Evolutionary conservation across 2,113 vertebrate species (phyloP).

Genomic region (Ciconia stormi): DNA sequence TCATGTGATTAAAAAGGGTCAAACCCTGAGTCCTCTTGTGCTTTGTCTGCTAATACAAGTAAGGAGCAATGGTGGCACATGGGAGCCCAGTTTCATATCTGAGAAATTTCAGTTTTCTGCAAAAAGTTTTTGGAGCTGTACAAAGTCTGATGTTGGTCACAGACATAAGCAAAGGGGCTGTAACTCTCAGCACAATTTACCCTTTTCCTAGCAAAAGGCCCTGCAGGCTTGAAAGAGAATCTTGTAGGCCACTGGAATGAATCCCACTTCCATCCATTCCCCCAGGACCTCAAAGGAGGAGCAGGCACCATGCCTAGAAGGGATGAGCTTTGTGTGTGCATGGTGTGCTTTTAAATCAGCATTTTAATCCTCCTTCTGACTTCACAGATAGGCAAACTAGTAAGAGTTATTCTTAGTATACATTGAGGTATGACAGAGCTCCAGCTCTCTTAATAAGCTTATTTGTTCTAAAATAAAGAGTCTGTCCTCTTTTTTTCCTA

Average conservation of each 20-base stretch:
- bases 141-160: neutral
- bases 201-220: neutral
- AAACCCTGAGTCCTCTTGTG: neutral
- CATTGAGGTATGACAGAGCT: neutral
- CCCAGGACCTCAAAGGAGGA: neutral
- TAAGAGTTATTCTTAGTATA: neutral
- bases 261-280: neutral
- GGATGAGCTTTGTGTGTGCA: neutral
- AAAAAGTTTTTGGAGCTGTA: neutral
- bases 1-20: neutral
- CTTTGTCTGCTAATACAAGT: neutral
- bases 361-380: neutral
- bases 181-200: neutral
- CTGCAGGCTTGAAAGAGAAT: neutral
- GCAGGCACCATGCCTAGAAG: conserved; percentile 2
- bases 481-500: neutral
- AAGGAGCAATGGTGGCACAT: neutral
- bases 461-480: neutral
- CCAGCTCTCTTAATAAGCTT: neutral
- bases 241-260: neutral
- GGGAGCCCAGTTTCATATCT: neutral
- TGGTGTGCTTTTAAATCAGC: conserved; percentile 20
- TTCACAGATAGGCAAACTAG: neutral
- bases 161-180: neutral
- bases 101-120: neutral